phyloP scores from a whole-genome alignment of 1,140 invertebrate species.

The Drosophila varians region DNA sequence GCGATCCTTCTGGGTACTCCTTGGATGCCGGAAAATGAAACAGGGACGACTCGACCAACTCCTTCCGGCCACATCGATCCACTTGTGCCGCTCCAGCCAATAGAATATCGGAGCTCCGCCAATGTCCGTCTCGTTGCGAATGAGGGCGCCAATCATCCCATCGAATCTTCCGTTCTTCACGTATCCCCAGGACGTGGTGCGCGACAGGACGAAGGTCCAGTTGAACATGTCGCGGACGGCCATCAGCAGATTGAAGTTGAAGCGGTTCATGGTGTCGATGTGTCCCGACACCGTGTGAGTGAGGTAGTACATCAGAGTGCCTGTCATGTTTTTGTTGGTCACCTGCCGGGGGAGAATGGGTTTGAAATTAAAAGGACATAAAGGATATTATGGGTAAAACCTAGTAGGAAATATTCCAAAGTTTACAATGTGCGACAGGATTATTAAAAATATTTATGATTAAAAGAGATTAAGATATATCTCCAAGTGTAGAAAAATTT shows the following conservation, averaged over 20 bases:
- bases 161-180: constrained; percentile 87
- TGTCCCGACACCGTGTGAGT: constrained; percentile 83
- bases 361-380: background rate
- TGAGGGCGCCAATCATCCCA: constrained; percentile 87
- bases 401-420: too few relatives aligned
- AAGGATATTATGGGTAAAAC: background rate
- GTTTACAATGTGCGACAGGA: too few relatives aligned
- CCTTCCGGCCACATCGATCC: constrained; percentile 86
- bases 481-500: background rate
- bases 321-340: constrained; percentile 83
- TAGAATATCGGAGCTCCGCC: constrained; percentile 86
- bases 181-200: constrained; percentile 87
- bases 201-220: constrained; percentile 85
- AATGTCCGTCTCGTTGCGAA: constrained; percentile 86
- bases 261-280: constrained; percentile 87
- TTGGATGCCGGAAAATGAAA: constrained; percentile 88
- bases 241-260: constrained; percentile 86
- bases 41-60: constrained; percentile 85
- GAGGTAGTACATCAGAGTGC: constrained; percentile 85
- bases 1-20: constrained; percentile 85
- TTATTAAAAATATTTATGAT: too few relatives aligned
- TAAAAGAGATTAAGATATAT: too few relatives aligned
- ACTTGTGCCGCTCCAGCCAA: constrained; percentile 85
- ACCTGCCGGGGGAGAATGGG: constrained; percentile 64
- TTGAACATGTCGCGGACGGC: constrained; percentile 87